phyloP scores from a whole-genome alignment of 2,888 invertebrate species.

The Callosobruchus maculatus region DNA sequence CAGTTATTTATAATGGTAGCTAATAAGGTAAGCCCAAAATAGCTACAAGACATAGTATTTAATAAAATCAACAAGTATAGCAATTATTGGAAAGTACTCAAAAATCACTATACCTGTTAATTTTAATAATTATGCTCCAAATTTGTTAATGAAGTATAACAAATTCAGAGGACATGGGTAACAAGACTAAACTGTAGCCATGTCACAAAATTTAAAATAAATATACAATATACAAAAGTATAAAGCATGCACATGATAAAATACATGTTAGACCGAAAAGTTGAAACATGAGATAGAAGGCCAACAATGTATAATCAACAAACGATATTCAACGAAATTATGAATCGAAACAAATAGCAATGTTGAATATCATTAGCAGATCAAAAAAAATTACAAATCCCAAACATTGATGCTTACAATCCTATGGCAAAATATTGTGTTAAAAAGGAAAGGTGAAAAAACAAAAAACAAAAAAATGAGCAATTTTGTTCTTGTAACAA shows the following conservation, averaged over 20 bases:
- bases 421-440: slow-evolving; percentile 43
- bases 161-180: slow-evolving; percentile 10
- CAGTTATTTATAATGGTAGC: neutral
- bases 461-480: slow-evolving; percentile 19
- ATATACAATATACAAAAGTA: slow-evolving; percentile 32
- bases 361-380: slow-evolving; percentile 28
- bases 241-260: slow-evolving; percentile 45
- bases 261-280: slow-evolving; percentile 46
- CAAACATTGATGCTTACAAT: slow-evolving; percentile 40
- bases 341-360: slow-evolving; percentile 6
- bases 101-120: neutral
- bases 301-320: slow-evolving; percentile 44
- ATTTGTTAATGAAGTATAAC: slow-evolving; percentile 1
- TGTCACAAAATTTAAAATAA: slow-evolving; percentile 19
- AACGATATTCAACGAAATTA: slow-evolving; percentile 24
- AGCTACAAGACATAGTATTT: neutral
- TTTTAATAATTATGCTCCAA: neutral
- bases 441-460: slow-evolving; percentile 26
- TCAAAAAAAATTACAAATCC: slow-evolving; percentile 37
- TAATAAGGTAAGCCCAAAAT: neutral
- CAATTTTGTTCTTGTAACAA: slow-evolving; percentile 25
- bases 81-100: neutral
- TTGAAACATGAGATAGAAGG: slow-evolving; percentile 50
- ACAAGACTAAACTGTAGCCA: slow-evolving; percentile 29
- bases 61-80: neutral